phyloP scores from a whole-genome alignment of 2,113 vertebrate genomes.

The Thalassarche chlororhynchos region DNA sequence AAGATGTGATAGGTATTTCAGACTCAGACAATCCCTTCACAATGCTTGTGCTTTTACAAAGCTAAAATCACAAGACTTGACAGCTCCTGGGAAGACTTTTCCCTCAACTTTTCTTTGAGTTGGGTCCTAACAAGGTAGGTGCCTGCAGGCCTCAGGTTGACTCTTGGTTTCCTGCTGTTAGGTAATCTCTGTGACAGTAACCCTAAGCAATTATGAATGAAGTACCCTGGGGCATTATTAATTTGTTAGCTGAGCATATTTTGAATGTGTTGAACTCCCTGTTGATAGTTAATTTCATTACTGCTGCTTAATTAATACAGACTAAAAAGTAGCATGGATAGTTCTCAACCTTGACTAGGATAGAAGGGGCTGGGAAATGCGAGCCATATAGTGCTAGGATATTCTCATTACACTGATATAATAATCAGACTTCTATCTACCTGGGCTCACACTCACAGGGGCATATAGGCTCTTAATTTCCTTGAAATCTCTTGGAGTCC shows the following conservation, averaged over 20 bases:
- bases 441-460: not conserved
- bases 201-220: not conserved
- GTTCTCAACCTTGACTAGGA: not conserved
- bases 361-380: not conserved
- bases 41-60: not conserved
- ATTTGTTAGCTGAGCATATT: not conserved
- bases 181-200: not conserved
- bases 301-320: not conserved
- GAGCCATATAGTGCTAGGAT: not conserved
- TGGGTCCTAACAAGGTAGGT: not conserved
- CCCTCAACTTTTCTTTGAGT: not conserved
- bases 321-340: not conserved
- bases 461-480: not conserved
- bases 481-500: not conserved
- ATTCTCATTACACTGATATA: not conserved
- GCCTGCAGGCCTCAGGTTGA: not conserved
- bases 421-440: not conserved
- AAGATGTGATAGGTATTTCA: not conserved
- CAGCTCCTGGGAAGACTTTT: slow-evolving; percentile 30
- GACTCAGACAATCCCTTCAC: not conserved
- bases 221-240: not conserved
- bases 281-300: not conserved
- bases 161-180: not conserved
- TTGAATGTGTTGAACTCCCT: not conserved
- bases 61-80: not conserved